Evolutionary conservation across 2,113 vertebrate species (phyloP).

Genomic region (Halcyon malimbica): DNA sequence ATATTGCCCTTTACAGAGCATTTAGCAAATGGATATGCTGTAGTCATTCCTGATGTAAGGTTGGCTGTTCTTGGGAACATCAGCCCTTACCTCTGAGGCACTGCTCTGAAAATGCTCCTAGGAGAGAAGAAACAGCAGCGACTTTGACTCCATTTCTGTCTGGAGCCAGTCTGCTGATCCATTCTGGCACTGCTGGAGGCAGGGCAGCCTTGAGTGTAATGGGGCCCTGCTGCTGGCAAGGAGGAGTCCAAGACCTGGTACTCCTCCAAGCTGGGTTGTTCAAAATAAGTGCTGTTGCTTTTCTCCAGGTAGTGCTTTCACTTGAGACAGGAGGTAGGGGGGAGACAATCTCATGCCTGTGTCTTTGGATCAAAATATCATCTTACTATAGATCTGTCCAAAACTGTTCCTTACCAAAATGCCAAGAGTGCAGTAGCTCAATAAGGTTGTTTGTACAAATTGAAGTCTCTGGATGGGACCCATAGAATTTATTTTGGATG

Average conservation of each 20-base stretch:
- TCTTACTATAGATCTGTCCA: background rate
- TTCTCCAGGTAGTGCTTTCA: constrained; percentile 33
- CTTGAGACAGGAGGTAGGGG: background rate
- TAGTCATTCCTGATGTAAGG: background rate
- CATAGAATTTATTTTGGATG: background rate
- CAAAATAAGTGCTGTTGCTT: constrained; percentile 45
- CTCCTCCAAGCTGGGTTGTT: constrained; percentile 46
- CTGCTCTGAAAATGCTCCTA: background rate
- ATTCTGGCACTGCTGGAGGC: constrained; percentile 46
- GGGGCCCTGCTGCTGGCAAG: background rate
- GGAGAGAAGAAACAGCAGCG: constrained; percentile 22
- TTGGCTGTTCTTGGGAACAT: background rate
- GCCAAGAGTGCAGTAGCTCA: background rate
- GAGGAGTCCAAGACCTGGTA: constrained; percentile 44
- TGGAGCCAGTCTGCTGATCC: constrained; percentile 18
- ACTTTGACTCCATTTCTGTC: constrained; percentile 40
- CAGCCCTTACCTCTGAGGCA: background rate
- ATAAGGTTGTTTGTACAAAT: background rate
- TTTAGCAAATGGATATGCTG: background rate
- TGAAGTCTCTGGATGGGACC: background rate
- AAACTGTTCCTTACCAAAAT: constrained; percentile 13
- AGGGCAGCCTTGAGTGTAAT: background rate
- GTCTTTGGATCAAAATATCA: constrained; percentile 27
- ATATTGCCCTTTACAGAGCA: constrained; percentile 1
- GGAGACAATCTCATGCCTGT: constrained; percentile 22